These are phyloP conservation scores for Xylota segnis DNA, from an alignment of 2,888 invertebrate species.

Conservation along the genomic window DNA sequence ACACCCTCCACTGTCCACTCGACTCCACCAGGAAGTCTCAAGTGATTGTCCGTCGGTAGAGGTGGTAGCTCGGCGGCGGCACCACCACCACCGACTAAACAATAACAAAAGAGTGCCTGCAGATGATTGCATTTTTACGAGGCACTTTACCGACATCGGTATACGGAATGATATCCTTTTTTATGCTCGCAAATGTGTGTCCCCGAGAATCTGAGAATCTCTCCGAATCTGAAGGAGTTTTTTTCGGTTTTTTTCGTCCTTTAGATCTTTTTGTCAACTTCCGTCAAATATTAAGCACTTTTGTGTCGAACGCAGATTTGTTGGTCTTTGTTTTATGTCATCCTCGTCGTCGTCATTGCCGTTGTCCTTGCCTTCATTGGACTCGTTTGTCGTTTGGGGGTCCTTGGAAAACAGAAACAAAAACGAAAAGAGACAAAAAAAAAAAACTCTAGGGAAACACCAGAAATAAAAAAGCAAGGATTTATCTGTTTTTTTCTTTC, in stretches of 20 bases:
- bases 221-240: slow-evolving; percentile 62
- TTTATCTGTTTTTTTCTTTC: slow-evolving; percentile 45
- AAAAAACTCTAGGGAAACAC: slow-evolving; percentile 18
- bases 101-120: slow-evolving; percentile 77
- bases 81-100: slow-evolving; percentile 62
- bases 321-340: slow-evolving; percentile 69
- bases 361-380: slow-evolving; percentile 12
- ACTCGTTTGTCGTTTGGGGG: slow-evolving; percentile 38
- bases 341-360: slow-evolving; percentile 44
- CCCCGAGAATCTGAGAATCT: slow-evolving; percentile 39
- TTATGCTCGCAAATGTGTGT: slow-evolving; percentile 68
- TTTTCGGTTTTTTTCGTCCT: slow-evolving; percentile 26
- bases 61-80: slow-evolving; percentile 20
- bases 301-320: slow-evolving; percentile 69
- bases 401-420: slow-evolving; percentile 36
- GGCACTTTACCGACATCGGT: slow-evolving; percentile 69
- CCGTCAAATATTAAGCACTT: slow-evolving; percentile 72
- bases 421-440: slow-evolving; percentile 17
- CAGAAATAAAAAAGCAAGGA: slow-evolving; percentile 55
- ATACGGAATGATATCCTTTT: slow-evolving; percentile 67
- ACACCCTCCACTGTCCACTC: slow-evolving; percentile 28
- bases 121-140: slow-evolving; percentile 79
- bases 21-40: slow-evolving; percentile 59
- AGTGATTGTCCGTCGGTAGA: slow-evolving; percentile 66
- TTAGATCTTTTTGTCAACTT: slow-evolving; percentile 63